Percentiles rank a stretch among this genome's conserved stretches.
Conservation (phyloP, 1,140 invertebrate genomes). For the Tetragonula clypearis region DNA sequence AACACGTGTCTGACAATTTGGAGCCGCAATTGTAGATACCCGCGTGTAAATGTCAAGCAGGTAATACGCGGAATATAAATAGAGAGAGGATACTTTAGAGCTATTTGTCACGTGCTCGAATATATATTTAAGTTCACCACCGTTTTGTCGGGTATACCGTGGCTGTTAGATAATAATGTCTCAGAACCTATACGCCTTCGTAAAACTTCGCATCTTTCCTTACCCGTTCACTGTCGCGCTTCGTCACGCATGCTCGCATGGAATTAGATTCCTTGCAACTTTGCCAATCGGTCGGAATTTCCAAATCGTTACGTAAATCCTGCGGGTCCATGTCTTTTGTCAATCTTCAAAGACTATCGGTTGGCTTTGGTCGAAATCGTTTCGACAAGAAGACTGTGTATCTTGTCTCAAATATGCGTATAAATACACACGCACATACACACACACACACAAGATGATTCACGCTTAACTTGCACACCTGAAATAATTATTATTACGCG, state of each 20-base stretch:
- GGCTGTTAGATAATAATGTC: conserved; percentile 1
- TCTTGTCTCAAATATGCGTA: too few species aligned
- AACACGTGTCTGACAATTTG: conserved; percentile 36
- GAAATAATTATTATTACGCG: too few species aligned
- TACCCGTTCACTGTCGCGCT: too few species aligned
- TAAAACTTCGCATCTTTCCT: background rate
- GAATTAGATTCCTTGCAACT: background rate
- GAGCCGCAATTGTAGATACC: conserved; percentile 29
- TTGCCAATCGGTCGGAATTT: background rate
- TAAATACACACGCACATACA: too few species aligned
- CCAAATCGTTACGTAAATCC: background rate
- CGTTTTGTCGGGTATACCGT: background rate
- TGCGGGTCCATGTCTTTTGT: background rate
- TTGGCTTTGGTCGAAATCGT: too few species aligned
- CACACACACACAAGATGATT: too few species aligned
- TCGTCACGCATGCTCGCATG: background rate
- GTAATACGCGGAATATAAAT: conserved; percentile 47
- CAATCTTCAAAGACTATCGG: background rate
- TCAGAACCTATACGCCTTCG: background rate
- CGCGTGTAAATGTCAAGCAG: conserved; percentile 27
- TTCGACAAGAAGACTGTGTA: too few species aligned
- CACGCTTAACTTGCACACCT: too few species aligned
- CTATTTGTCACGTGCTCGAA: conserved; percentile 38
- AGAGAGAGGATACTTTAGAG: conserved; percentile 13
- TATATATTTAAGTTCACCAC: conserved; percentile 30